Conservation (phyloP, 1,140 invertebrate genomes). For the Eumaeus atala region DNA sequence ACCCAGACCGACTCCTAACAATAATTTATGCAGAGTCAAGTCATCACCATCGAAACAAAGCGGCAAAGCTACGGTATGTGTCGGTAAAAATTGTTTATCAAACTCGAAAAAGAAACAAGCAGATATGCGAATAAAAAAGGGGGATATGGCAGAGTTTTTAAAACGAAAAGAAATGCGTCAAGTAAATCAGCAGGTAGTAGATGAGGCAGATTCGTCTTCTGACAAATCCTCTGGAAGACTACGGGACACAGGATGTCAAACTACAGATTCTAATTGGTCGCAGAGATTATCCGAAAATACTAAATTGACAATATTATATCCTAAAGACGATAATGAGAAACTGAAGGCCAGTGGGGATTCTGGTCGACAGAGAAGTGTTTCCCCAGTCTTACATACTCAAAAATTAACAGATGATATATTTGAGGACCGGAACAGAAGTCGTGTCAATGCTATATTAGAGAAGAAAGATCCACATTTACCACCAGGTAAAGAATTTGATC, state of each 20-base stretch:
- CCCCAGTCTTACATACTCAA: constrained; percentile 27
- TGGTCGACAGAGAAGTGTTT: constrained; percentile 31
- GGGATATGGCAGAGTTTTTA: constrained; percentile 66
- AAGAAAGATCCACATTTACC: constrained; percentile 65
- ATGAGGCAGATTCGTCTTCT: constrained; percentile 41
- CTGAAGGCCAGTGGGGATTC: constrained; percentile 60
- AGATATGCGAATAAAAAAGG: constrained; percentile 60
- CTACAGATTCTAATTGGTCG: constrained; percentile 54
- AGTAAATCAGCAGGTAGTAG: constrained; percentile 31
- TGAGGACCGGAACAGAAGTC: constrained; percentile 50
- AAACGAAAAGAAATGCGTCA: constrained; percentile 54
- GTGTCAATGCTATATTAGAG: constrained; percentile 59
- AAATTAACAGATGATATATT: constrained; percentile 43
- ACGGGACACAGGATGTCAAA: constrained; percentile 58
- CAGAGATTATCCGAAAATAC: constrained; percentile 52
- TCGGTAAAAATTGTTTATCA: constrained; percentile 40
- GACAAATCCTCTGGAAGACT: constrained; percentile 45
- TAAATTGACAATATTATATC: constrained; percentile 56
- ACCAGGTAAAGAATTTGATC: constrained; percentile 34
- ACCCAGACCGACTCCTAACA: constrained; percentile 35
- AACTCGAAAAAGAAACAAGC: constrained; percentile 38
- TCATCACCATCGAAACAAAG: constrained; percentile 56
- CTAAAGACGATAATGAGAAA: constrained; percentile 53
- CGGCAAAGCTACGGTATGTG: constrained; percentile 39
- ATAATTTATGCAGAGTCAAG: constrained; percentile 43